Conservation (phyloP, 1,140 invertebrate species). For the Cydia strobilella region DNA sequence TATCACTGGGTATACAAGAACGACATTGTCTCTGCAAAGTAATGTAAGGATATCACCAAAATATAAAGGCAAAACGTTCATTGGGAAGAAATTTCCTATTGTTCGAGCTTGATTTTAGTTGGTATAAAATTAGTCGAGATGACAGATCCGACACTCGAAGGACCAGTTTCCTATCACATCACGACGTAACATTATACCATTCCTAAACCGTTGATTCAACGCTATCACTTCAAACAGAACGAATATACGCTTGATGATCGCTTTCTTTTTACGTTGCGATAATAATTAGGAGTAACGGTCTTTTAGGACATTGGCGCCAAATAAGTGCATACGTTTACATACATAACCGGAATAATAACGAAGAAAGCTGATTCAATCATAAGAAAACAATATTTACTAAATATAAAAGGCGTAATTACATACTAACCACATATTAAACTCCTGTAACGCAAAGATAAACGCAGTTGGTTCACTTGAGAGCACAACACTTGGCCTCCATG, state of each 20-base stretch:
- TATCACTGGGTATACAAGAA: slow-evolving; percentile 47
- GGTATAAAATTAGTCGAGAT: slow-evolving; percentile 48
- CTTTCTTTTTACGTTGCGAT: slow-evolving; percentile 40
- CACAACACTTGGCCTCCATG: slow-evolving; percentile 74
- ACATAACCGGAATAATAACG: slow-evolving; percentile 29
- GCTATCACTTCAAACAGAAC: background rate
- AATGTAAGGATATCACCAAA: slow-evolving; percentile 35
- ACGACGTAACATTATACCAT: slow-evolving; percentile 50
- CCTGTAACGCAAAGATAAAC: slow-evolving; percentile 40
- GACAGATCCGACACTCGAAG: slow-evolving; percentile 75
- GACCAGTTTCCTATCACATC: slow-evolving; percentile 71
- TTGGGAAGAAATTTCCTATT: slow-evolving; percentile 44
- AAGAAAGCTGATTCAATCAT: slow-evolving; percentile 8
- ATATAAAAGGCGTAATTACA: slow-evolving; percentile 34
- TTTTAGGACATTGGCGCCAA: slow-evolving; percentile 76
- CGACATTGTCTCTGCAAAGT: slow-evolving; percentile 58
- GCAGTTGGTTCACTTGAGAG: slow-evolving; percentile 46
- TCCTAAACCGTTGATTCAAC: background rate
- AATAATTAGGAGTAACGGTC: slow-evolving; percentile 67
- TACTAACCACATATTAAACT: slow-evolving; percentile 53
- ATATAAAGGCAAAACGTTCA: slow-evolving; percentile 24
- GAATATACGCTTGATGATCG: slow-evolving; percentile 27
- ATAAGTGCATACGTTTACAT: slow-evolving; percentile 78
- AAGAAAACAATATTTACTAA: background rate
- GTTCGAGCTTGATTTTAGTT: slow-evolving; percentile 55